These are phyloP conservation scores for Hypotaenidia philippensis DNA, from an alignment of 2,797 vertebrate genomes.

Conservation along the genomic window DNA sequence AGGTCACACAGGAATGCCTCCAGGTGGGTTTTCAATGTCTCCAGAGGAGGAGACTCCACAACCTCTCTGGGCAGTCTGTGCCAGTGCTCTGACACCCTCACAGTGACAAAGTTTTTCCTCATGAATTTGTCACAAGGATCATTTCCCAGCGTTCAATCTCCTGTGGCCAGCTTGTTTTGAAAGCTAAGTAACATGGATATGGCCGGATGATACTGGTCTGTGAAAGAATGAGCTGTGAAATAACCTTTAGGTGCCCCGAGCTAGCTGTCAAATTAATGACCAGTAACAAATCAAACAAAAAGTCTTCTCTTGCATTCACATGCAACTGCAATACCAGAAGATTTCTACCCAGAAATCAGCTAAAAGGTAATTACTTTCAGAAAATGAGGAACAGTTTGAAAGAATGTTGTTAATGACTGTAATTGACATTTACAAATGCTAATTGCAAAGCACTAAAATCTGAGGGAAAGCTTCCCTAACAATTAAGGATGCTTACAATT, in stretches of 20 bases:
- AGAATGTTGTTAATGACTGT: background rate
- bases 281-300: background rate
- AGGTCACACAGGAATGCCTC: too few relatives aligned
- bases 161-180: background rate
- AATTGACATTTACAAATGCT: background rate
- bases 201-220: background rate
- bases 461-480: background rate
- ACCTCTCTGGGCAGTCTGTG: too few relatives aligned
- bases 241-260: background rate
- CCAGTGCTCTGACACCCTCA: too few relatives aligned
- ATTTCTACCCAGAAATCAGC: background rate
- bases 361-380: background rate
- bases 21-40: too few relatives aligned
- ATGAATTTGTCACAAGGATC: background rate
- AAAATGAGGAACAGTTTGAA: background rate
- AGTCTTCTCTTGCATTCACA: background rate
- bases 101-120: too few relatives aligned
- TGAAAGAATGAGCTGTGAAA: background rate
- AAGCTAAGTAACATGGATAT: background rate
- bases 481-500: background rate
- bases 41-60: too few relatives aligned
- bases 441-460: background rate
- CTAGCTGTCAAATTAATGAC: background rate
- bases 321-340: rapidly evolving
- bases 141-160: background rate